phyloP scores from a whole-genome alignment of 2,797 vertebrate genomes.

The Novumbra hubbsi region DNA sequence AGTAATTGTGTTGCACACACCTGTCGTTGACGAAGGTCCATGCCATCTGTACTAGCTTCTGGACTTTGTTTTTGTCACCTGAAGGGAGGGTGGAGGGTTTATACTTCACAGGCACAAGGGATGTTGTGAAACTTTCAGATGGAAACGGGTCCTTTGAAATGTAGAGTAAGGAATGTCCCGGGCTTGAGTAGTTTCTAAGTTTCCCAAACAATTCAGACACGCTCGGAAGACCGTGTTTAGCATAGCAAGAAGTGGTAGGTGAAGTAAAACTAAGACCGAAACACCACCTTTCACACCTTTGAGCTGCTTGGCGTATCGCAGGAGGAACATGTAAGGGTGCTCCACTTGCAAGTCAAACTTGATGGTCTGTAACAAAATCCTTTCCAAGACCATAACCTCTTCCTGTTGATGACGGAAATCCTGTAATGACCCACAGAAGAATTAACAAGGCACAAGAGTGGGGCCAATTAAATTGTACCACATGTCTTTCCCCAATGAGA shows the following conservation, averaged over 20 bases:
- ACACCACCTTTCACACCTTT: slow-evolving; percentile 79
- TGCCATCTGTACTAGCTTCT: slow-evolving; percentile 93
- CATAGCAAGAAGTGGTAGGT: no score
- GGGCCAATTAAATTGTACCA: no score
- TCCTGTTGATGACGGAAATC: slow-evolving; percentile 72
- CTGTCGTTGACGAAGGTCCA: slow-evolving; percentile 99
- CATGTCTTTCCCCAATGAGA: no score
- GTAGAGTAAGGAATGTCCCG: background rate
- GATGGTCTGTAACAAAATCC: slow-evolving; percentile 95
- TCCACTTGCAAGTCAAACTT: slow-evolving; percentile 98
- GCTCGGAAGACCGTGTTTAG: no score
- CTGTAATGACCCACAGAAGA: background rate
- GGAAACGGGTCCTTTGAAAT: background rate
- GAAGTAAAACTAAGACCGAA: background rate
- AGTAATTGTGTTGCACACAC: slow-evolving; percentile 58
- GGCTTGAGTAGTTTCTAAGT: no score
- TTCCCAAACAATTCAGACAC: no score
- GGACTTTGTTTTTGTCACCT: slow-evolving; percentile 98
- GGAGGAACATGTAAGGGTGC: slow-evolving; percentile 95
- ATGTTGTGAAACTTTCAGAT: no score
- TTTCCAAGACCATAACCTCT: slow-evolving; percentile 97
- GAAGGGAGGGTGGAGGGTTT: background rate
- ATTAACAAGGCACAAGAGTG: background rate
- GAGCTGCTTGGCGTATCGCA: slow-evolving; percentile 95
- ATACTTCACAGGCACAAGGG: no score